Evolutionary conservation across 2,113 vertebrate species (phyloP).

Genomic region (Chaetodon trifascialis): DNA sequence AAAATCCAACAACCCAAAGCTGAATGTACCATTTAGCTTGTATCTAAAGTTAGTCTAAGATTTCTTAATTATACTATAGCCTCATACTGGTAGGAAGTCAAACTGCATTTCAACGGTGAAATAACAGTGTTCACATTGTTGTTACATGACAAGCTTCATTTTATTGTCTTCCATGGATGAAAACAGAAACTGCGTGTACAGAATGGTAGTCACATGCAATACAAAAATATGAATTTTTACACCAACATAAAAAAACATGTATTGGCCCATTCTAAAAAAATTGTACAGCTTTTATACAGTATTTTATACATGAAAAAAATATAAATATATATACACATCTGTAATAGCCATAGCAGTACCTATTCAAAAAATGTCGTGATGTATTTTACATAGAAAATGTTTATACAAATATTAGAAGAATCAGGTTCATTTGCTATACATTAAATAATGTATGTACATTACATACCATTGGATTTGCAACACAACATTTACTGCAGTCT

Average conservation of each 20-base stretch:
- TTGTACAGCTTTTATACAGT: conserved; percentile 80
- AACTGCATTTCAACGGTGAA: background rate
- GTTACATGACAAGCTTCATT: conserved; percentile 82
- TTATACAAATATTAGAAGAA: conserved; percentile 86
- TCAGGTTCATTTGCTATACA: conserved; percentile 80
- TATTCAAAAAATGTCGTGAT: conserved; percentile 80
- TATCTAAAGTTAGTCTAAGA: background rate
- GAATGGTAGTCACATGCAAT: conserved; percentile 87
- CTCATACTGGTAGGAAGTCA: background rate
- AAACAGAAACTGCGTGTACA: conserved; percentile 85
- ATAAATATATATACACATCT: conserved; percentile 85
- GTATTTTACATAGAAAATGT: conserved; percentile 84
- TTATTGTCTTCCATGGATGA: conserved; percentile 86
- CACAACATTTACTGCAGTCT: conserved; percentile 72
- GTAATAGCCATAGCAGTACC: conserved; percentile 81
- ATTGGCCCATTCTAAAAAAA: conserved; percentile 82
- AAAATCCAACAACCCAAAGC: background rate
- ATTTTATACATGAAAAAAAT: conserved; percentile 85
- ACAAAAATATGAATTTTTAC: conserved; percentile 89
- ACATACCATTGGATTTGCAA: conserved; percentile 74
- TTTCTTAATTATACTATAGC: background rate
- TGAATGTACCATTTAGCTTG: background rate
- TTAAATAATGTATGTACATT: conserved; percentile 85
- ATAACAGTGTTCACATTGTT: background rate
- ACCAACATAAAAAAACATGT: conserved; percentile 85